Conservation (phyloP, 1,140 invertebrate species). For the Calycopis cecrops region DNA sequence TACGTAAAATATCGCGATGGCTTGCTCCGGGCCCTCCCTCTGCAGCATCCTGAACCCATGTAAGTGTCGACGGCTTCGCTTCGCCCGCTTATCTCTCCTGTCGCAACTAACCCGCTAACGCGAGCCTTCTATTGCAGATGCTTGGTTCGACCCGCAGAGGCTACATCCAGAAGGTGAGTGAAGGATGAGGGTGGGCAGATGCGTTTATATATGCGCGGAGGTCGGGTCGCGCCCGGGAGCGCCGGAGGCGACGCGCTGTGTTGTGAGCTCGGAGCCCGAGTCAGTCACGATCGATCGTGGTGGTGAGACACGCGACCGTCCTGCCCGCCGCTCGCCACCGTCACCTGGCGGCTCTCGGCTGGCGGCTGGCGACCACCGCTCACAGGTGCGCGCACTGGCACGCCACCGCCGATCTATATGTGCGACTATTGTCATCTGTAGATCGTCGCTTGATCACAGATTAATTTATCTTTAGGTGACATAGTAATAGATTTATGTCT, state of each 20-base stretch:
- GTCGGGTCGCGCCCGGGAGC: constrained; percentile 29
- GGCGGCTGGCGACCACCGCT: constrained; percentile 22
- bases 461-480: constrained; percentile 16
- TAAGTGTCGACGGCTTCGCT: constrained; percentile 59
- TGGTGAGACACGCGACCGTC: constrained; percentile 22
- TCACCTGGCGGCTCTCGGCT: too few relatives aligned
- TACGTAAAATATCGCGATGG: constrained; percentile 68
- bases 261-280: constrained; percentile 21
- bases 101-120: constrained; percentile 71
- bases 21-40: constrained; percentile 59
- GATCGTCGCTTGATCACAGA: constrained; percentile 7
- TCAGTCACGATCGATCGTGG: constrained; percentile 32
- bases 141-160: constrained; percentile 92
- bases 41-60: constrained; percentile 65
- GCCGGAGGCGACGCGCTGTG: constrained; percentile 25
- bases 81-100: constrained; percentile 53
- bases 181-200: constrained; percentile 21
- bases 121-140: constrained; percentile 84
- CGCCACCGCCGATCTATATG: constrained; percentile 24
- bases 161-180: constrained; percentile 91
- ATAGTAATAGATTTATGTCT: constrained; percentile 11
- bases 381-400: constrained; percentile 19
- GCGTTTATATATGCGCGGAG: constrained; percentile 21
- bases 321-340: constrained; percentile 15
- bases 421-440: constrained; percentile 12